Base-by-base conservation (phyloP, 2,888 invertebrate species). In the Sylvicola cinctus region DNA sequence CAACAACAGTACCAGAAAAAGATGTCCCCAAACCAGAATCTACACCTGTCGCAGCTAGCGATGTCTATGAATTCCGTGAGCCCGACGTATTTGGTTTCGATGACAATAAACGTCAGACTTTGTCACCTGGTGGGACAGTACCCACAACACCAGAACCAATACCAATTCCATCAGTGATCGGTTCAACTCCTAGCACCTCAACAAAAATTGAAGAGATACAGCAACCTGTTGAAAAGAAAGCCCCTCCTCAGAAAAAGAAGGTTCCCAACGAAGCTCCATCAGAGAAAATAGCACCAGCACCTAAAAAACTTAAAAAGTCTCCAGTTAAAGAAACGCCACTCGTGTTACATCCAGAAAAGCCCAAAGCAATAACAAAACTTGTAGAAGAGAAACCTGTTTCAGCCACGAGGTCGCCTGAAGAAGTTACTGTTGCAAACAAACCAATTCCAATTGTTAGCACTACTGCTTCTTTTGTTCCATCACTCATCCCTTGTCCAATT, bases 51-150 rank as follows among this genome's bases (percentile, higher is more conserved):
- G 29, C 35, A 29, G 31, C 40, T 12, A 38, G 34, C 20, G 84
- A 85, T 49, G 73, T 84, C 39, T 85, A 85, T 48, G 84, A 85
- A 54, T 85, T 85, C 49, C 84, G 84, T 52, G 84, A 85, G 53
- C 81, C 83, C 0, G 84, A 85, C 52, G 83, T 84, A 0, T 84
- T 84, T 49, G 83, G 84, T 51, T 70, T 83, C 43, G 83, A 84
- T 68, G 78, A 34, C 58, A 59, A 41, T 34, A 42, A 10, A n/a
- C 15, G 23, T 34, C 44, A 16, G 39, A 11, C 36, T 11, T 13
- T 29, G 10, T 26, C 39, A 3, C 32, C 41, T 2, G 45, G 33
- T 26, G 36, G 40, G 3, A 31, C 35, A 16, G 13, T n/a, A 13
- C 20, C 35, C 13, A 7, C 31, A 13, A 27, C 36, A 8, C 33